Base-by-base conservation (phyloP, 2,797 vertebrate genomes). In the Varecia variegata region DNA sequence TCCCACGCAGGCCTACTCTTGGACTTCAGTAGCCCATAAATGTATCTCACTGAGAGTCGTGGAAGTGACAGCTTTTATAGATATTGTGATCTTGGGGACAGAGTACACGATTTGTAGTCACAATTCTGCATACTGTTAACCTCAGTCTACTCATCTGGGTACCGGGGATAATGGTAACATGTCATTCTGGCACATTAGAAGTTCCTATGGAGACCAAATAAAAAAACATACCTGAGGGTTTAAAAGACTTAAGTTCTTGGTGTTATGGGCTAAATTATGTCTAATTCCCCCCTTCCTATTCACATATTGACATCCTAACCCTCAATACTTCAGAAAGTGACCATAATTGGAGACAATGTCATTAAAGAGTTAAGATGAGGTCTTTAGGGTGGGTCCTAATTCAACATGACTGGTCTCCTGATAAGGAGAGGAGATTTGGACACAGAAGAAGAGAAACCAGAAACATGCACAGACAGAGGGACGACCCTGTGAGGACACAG, bases 291-390 rank as follows among this genome's bases (percentile, higher is more conserved):
- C 10, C 14, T 43, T 1, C 13, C 12, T 32, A 21, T 80, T 91
- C 25, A 18, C 88, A 14, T 20, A 2, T 40, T 65, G 4, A 77
- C 9, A 10, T 68, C 60, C 35, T 47, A 91, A 88, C 67, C 43
- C 6, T 52, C 56, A 62, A 1, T n/a, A 73, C 35, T 54, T 79
- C 17, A 35, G 27, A 68, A 89, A 73, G 27, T 82, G 76, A 60
- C 35, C n/a, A 25, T 60, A 80, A 79, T 65, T 62, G 25, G n/a
- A 89, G 79, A 65, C 62, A 30, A 62, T 3, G 30, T 27, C 58
- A 62, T 85, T 81, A 93, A 94, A 94, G 38, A 65, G 30, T 74
- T 76, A 86, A 85, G 58, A 81, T 76, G 38, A 81, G 67, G 9
- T 85, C 10, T 54, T 76, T 45, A 38, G 56, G 9, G n/a, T 73